Percentiles rank a stretch among this genome's conserved stretches.
These are phyloP conservation scores for Macrophya alboannulata DNA, from an alignment of 2,888 invertebrate genomes.

Conservation along the genomic window DNA sequence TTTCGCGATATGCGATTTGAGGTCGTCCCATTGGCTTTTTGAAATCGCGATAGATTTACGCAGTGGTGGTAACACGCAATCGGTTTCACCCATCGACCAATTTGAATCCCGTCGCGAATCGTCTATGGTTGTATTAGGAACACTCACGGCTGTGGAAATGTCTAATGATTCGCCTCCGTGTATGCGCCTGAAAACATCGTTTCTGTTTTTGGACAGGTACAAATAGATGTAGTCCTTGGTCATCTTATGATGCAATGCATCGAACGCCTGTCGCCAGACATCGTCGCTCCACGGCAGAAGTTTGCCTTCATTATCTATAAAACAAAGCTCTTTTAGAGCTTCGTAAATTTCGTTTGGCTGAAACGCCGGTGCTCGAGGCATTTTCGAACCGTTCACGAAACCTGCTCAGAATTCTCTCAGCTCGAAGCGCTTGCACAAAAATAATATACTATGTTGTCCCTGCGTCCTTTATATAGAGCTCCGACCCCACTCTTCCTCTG, in stretches of 20 bases:
- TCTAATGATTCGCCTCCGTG: conserved; percentile 51
- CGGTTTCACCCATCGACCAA: conserved; percentile 43
- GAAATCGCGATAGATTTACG: not conserved
- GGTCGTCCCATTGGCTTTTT: not conserved
- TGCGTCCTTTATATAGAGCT: too few species aligned
- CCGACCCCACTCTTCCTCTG: too few species aligned
- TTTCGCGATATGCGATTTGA: not conserved
- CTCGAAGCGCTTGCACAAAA: too few species aligned
- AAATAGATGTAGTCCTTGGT: conserved; percentile 58
- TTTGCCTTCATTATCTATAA: conserved; percentile 53
- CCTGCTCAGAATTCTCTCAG: not conserved
- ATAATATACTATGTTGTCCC: too few species aligned
- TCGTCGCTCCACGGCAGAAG: conserved; percentile 57
- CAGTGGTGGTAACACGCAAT: not conserved
- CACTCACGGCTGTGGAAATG: not conserved
- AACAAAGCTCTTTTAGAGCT: conserved; percentile 49
- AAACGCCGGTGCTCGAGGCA: conserved; percentile 56
- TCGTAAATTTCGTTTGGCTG: conserved; percentile 55
- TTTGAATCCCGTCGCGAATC: conserved; percentile 28
- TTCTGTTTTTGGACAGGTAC: conserved; percentile 58
- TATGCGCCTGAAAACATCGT: conserved; percentile 56
- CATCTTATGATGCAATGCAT: conserved; percentile 54
- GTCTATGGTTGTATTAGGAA: not conserved
- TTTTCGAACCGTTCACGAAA: too few species aligned
- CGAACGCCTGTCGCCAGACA: conserved; percentile 56